Percentiles rank a stretch among this genome's conserved stretches.
These are phyloP conservation scores for Sylvilagus bachmani DNA, from an alignment of 2,113 vertebrate species.

Conservation along the genomic window DNA sequence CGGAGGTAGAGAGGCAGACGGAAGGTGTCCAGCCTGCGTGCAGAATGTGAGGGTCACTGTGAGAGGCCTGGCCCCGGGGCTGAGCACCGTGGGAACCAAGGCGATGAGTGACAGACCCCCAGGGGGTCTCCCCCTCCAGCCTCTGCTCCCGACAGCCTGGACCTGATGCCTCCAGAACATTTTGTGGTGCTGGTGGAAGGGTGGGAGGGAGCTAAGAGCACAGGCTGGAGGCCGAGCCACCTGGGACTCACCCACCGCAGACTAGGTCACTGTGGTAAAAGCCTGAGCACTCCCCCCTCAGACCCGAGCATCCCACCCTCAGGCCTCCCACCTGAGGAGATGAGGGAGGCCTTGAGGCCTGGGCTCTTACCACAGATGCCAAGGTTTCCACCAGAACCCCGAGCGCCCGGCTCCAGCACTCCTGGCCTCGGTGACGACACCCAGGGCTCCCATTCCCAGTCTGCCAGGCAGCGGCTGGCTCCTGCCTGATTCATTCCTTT, in stretches of 20 bases:
- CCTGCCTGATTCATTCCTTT: conserved; percentile 83
- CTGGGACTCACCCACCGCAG: no score
- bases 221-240: background rate
- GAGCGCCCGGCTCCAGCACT: background rate
- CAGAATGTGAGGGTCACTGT: background rate
- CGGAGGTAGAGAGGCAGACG: background rate
- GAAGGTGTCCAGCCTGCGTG: background rate
- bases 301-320: background rate
- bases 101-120: background rate
- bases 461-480: conserved; percentile 39
- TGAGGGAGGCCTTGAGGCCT: background rate
- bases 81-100: background rate
- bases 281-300: no score
- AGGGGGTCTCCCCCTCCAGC: background rate
- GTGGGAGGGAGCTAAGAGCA: background rate
- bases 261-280: no score
- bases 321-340: no score
- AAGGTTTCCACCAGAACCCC: background rate
- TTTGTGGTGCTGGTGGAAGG: background rate
- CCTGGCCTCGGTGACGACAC: rapidly evolving
- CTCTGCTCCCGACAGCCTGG: background rate
- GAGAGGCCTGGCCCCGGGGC: background rate
- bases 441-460: rapidly evolving
- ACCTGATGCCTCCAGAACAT: background rate
- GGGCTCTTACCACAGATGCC: rapidly evolving